A percentile compares a stretch with the other conserved stretches of the same genome.
Evolutionary conservation across 2,113 vertebrate species (phyloP).

Genomic region (Atractosteus spatula): DNA sequence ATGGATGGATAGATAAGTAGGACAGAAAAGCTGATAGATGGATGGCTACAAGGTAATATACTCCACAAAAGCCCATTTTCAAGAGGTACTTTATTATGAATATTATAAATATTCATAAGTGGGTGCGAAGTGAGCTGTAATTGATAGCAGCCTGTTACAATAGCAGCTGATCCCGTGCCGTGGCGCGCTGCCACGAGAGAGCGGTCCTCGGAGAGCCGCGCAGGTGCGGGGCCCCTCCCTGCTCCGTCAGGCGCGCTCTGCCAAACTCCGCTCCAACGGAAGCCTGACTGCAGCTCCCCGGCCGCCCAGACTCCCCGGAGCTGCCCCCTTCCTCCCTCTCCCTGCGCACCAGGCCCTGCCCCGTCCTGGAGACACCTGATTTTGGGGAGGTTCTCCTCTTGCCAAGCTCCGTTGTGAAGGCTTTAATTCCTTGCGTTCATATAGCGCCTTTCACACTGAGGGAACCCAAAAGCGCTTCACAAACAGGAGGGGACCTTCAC

Average conservation of each 20-base stretch:
- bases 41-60: slow-evolving; percentile 1
- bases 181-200: slow-evolving; percentile 27
- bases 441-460: too few species aligned
- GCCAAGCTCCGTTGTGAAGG: too few species aligned
- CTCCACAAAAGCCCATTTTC: slow-evolving; percentile 33
- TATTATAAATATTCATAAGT: slow-evolving; percentile 46
- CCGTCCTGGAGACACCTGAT: too few species aligned
- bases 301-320: background rate
- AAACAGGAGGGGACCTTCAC: too few species aligned
- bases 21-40: too few species aligned
- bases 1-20: background rate
- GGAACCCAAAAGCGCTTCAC: too few species aligned
- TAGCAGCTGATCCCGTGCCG: slow-evolving; percentile 33
- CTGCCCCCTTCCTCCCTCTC: background rate
- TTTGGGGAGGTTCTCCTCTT: too few species aligned
- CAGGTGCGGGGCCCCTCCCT: slow-evolving; percentile 39
- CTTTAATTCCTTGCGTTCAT: too few species aligned
- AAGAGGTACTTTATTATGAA: slow-evolving; percentile 48
- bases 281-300: slow-evolving; percentile 17
- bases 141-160: slow-evolving; percentile 36
- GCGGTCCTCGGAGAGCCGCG: slow-evolving; percentile 29
- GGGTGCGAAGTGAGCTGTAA: slow-evolving; percentile 32
- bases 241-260: slow-evolving; percentile 17
- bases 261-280: slow-evolving; percentile 31
- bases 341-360: too few species aligned